These are phyloP conservation scores for Albula glossodonta DNA, from an alignment of 2,113 vertebrate species.

Conservation along the genomic window DNA sequence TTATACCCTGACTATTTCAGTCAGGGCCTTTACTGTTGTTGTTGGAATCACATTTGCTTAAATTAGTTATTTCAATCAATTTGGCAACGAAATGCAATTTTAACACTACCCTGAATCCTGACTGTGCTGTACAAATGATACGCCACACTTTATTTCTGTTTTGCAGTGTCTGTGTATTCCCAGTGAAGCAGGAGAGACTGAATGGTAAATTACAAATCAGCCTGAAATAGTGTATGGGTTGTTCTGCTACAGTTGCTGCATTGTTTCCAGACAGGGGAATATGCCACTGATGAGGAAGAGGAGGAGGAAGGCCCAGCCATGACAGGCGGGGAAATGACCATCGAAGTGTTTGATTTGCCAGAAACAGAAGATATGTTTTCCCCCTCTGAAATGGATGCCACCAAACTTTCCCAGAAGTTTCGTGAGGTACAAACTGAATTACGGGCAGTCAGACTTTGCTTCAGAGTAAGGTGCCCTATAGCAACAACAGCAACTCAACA, in stretches of 20 bases:
- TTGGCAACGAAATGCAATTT: neutral
- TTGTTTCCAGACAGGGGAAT: constrained; percentile 89
- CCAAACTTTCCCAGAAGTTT: constrained; percentile 96
- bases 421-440: constrained; percentile 79
- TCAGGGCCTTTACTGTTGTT: neutral
- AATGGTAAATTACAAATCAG: neutral
- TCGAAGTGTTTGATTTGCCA: constrained; percentile 94
- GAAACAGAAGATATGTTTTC: constrained; percentile 93
- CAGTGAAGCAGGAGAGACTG: neutral
- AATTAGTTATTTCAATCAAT: neutral
- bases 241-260: neutral
- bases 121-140: neutral
- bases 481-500: too few species aligned
- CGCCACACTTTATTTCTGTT: neutral
- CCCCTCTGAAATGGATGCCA: constrained; percentile 87
- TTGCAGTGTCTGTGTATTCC: neutral
- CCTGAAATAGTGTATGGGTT: constrained; percentile 13
- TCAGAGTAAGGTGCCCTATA: neutral
- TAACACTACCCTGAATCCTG: neutral
- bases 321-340: constrained; percentile 81
- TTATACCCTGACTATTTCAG: neutral
- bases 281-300: constrained; percentile 94
- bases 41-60: neutral
- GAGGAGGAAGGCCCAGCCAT: constrained; percentile 76
- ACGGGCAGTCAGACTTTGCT: neutral